Base-by-base conservation (phyloP, 2,797 vertebrate genomes). In the Rallus crepitans region DNA sequence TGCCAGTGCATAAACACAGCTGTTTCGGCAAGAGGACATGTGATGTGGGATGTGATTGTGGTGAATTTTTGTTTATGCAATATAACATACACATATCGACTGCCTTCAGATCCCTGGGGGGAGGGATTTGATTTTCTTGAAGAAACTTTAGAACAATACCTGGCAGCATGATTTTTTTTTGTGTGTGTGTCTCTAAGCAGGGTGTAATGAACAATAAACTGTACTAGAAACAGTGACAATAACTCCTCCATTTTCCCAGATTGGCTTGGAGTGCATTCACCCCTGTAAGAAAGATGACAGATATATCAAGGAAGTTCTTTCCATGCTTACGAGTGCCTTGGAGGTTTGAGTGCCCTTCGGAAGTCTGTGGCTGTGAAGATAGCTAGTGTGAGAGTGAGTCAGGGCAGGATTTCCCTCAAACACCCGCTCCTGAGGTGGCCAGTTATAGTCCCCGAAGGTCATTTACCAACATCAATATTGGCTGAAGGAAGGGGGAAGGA, bases 351-450 rank as follows among this genome's bases (percentile, higher is more conserved):
- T 59, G 72, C 90, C 95, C 72, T 87, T 95, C 94, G 95, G 97
- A 98, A 93, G 89, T 93, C 96, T 97, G 93, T 92, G 91, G 76
- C 89, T 85, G 91, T 97, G 92, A 93, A 97, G 97, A 97, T 93
- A 97, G 91, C 33, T 52, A 48, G 61, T 71, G 76, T 20, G 5
- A 61, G 83, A 91, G 85, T 95, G 96, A 97, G 93, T 97, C 79
- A 96, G 95, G 92, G 80, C 94, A 94, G 91, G 95, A 95, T 90
- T 92, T 93, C 90, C 87, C 90, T 64, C 71, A 53, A 68, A 72
- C 87, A 73, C 52, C 87, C 73, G 9, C 89, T 95, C 64, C 86
- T 85, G 82, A 82, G 78, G 57, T 69, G 91, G 79, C 83, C 91
- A 88, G 0, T 96, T 96, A 64, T 82, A 86, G 77, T 42, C 71